These are phyloP conservation scores for Hyles lineata DNA, from an alignment of 2,888 invertebrate species.

Conservation along the genomic window DNA sequence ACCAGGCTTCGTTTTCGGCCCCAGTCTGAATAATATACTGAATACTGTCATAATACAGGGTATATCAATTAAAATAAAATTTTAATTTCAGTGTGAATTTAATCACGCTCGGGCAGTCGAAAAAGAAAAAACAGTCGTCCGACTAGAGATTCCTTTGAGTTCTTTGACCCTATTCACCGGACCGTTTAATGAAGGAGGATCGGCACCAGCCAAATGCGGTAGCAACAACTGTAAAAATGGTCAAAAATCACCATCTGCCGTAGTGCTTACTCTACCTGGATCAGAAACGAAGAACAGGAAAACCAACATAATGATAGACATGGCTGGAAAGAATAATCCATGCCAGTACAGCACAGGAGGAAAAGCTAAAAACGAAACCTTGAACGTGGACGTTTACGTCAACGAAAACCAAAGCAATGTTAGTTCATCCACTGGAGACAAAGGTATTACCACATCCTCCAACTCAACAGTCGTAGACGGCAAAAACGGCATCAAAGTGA, in stretches of 20 bases:
- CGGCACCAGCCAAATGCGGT: neutral
- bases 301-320: slow-evolving; percentile 47
- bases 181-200: too few species aligned
- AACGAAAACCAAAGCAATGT: neutral
- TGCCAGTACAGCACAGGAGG: slow-evolving; percentile 13
- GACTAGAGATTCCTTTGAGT: slow-evolving; percentile 28
- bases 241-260: slow-evolving; percentile 28
- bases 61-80: neutral
- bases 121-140: slow-evolving; percentile 19
- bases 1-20: too few species aligned
- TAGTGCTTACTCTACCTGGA: slow-evolving; percentile 44
- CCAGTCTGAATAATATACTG: too few species aligned
- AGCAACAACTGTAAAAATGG: neutral
- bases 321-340: slow-evolving; percentile 19
- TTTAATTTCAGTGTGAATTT: slow-evolving; percentile 42
- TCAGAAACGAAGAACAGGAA: neutral
- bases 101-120: slow-evolving; percentile 35
- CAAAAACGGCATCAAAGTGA: slow-evolving; percentile 11
- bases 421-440: neutral
- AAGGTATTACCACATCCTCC: slow-evolving; percentile 2
- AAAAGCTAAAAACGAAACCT: neutral
- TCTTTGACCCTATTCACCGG: neutral
- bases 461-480: slow-evolving; percentile 4
- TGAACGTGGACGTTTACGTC: slow-evolving; percentile 22
- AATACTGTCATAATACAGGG: too few species aligned